Conservation (phyloP, 92 coral and sea anemone genomes). For the Heliopora coerulea region DNA sequence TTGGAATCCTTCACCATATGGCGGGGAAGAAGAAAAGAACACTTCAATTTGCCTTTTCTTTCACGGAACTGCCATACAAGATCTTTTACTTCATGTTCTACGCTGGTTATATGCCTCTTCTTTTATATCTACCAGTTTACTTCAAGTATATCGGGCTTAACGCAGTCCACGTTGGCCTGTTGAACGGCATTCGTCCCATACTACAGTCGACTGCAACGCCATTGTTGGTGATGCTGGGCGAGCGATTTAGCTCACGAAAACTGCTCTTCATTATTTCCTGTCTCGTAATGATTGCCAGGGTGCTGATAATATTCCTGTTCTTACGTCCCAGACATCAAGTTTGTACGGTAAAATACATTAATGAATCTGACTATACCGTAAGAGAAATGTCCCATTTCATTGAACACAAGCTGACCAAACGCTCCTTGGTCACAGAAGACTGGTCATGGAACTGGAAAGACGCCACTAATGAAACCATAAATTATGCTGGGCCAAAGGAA, state of each 20-base stretch:
- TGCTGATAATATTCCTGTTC: conserved; percentile 29
- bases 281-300: conserved; percentile 19
- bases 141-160: conserved; percentile 78
- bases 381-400: background rate
- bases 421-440: background rate
- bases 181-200: conserved; percentile 79
- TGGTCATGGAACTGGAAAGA: background rate
- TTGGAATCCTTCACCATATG: no score
- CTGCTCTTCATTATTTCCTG: conserved; percentile 57
- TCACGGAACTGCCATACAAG: conserved; percentile 49
- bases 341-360: conserved; percentile 18
- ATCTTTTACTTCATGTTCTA: conserved; percentile 81
- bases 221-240: conserved; percentile 71
- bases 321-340: conserved; percentile 26
- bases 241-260: conserved; percentile 67
- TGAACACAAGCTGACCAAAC: conserved; percentile 29
- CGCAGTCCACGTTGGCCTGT: conserved; percentile 64
- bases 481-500: background rate
- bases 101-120: conserved; percentile 76
- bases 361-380: background rate
- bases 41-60: background rate
- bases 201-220: conserved; percentile 93
- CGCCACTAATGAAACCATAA: background rate
- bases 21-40: background rate
- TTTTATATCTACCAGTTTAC: conserved; percentile 78